phyloP scores from a whole-genome alignment of 64 coral and sea anemone genomes.

The Montipora efflorescens region DNA sequence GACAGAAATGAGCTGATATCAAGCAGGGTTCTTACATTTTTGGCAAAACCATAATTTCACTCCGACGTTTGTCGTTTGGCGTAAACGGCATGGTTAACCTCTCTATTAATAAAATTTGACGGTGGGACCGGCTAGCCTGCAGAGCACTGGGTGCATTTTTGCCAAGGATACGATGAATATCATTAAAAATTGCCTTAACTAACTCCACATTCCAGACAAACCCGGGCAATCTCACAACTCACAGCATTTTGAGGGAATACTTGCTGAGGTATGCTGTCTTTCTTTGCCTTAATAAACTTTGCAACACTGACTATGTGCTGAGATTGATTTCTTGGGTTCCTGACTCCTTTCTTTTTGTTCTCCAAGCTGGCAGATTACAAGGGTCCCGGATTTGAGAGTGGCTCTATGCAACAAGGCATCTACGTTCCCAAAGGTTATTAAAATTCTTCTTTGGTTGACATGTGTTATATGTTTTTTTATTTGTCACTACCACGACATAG shows the following conservation, averaged over 20 bases:
- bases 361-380: slow-evolving; percentile 91
- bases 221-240: slow-evolving; percentile 91
- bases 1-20: too few relatives aligned
- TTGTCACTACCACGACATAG: too few relatives aligned
- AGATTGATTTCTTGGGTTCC: not conserved
- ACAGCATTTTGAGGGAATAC: slow-evolving; percentile 80
- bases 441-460: not conserved
- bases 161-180: too few relatives aligned
- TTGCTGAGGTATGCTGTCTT: slow-evolving; percentile 73
- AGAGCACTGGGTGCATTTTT: too few relatives aligned
- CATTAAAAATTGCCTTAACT: slow-evolving; percentile 59
- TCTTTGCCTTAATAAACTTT: not conserved
- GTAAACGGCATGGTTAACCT: too few relatives aligned
- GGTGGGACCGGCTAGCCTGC: too few relatives aligned
- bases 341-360: not conserved
- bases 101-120: too few relatives aligned
- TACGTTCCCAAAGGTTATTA: slow-evolving; percentile 81
- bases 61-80: too few relatives aligned
- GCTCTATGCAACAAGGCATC: slow-evolving; percentile 95
- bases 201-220: slow-evolving; percentile 92
- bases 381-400: slow-evolving; percentile 93
- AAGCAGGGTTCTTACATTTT: too few relatives aligned
- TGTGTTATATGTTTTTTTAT: too few relatives aligned
- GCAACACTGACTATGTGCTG: too few relatives aligned
- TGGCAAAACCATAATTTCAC: too few relatives aligned